Conservation (phyloP, 2,797 vertebrate species). For the Tarsius wallacei region DNA sequence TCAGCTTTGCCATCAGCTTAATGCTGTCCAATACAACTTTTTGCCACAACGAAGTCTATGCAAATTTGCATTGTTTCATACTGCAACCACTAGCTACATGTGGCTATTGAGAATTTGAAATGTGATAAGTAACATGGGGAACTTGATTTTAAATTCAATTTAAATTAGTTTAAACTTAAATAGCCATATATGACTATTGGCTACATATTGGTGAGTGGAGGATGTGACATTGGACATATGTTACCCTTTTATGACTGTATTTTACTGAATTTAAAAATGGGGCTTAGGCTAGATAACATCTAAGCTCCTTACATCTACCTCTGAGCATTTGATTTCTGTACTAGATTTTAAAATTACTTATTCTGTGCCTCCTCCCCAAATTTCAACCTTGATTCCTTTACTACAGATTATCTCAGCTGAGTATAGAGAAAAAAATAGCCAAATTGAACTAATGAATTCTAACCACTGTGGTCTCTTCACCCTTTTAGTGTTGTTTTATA, state of each 20-base stretch:
- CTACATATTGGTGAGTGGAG: not conserved
- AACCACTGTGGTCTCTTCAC: not conserved
- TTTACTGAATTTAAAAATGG: not conserved
- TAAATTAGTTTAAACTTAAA: conserved; percentile 17
- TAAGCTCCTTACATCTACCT: not conserved
- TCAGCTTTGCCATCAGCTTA: not conserved
- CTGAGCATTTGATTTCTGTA: not conserved
- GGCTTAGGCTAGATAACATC: not conserved
- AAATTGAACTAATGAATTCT: not conserved
- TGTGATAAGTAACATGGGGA: not conserved
- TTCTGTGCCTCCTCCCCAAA: not conserved
- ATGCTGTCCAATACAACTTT: not conserved
- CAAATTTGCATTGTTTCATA: not conserved
- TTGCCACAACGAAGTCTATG: not conserved
- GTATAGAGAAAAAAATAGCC: not conserved
- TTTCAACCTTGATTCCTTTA: not conserved
- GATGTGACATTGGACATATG: not conserved
- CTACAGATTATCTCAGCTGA: conserved; percentile 1
- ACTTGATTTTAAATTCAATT: not conserved
- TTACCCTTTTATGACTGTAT: not conserved
- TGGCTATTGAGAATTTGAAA: not conserved
- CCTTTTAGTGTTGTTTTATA: conserved; percentile 3
- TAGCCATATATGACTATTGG: not conserved
- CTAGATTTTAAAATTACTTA: not conserved
- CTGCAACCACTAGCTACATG: not conserved